phyloP scores from a whole-genome alignment of 2,113 vertebrate species.

The Sinocyclocheilus anshuiensis region DNA sequence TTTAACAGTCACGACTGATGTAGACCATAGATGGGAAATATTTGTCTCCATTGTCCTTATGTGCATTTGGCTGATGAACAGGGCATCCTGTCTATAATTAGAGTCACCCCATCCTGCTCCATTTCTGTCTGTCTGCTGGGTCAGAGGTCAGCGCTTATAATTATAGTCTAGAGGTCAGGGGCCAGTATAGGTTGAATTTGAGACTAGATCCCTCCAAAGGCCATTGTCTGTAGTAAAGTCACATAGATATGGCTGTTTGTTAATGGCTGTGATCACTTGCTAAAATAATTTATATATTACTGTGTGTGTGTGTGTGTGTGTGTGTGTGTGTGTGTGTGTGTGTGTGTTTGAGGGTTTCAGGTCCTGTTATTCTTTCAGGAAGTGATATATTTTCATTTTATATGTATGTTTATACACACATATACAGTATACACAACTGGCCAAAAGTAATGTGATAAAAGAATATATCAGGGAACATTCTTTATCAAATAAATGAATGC shows the following conservation, averaged over 20 bases:
- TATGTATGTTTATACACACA: no score
- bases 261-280: not conserved
- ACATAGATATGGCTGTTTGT: slow-evolving; percentile 21
- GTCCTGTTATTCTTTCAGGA: no score
- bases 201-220: slow-evolving; percentile 34
- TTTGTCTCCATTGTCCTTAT: slow-evolving; percentile 43
- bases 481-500: slow-evolving; percentile 39
- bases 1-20: slow-evolving; percentile 10
- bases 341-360: no score
- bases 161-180: slow-evolving; percentile 56
- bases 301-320: no score
- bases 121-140: slow-evolving; percentile 45
- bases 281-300: not conserved
- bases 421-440: no score
- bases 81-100: slow-evolving; percentile 55
- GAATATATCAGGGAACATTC: not conserved
- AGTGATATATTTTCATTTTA: no score
- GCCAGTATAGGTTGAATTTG: slow-evolving; percentile 54
- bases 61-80: slow-evolving; percentile 52
- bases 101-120: slow-evolving; percentile 41
- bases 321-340: no score
- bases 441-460: no score
- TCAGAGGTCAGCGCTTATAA: slow-evolving; percentile 55
- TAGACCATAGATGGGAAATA: slow-evolving; percentile 29
- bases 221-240: slow-evolving; percentile 15